Evolutionary conservation across 2,888 invertebrate genomes (phyloP), one percentile per base, ranked within the genome.

Genomic region (Lypha dubia): DNA sequence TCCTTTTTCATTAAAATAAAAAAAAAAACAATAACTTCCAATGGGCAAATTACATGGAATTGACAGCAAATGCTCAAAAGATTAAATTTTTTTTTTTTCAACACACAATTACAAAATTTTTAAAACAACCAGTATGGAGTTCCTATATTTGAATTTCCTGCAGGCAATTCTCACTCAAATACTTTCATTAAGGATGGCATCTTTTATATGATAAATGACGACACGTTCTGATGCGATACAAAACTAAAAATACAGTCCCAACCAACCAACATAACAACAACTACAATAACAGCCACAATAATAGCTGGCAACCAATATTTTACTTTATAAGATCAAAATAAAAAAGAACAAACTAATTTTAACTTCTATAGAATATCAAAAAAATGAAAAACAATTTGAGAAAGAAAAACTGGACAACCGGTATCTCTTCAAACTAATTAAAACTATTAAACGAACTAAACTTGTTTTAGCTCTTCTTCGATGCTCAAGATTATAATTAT

Each of bases 401-500:
- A 17, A 44, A 58, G 44, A 41, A 49, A 60, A 65, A 63, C 58
- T 49, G 38, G 28, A 46, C 71, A 74, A 83, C 82, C 82, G 82
- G 82, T 83, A 60, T 41, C 17, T 60, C 38, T 38, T 38, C 65
- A 79, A 79, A 85, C 60, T 85, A 82, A 82, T 85, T 82, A 79
- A 70, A 75, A 79, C 44, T 71, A 65, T 49, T 46, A 73, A 73
- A 49, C 20, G 3, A 62, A 49, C 41, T 13, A 62, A 83, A 75
- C 84, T 79, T 53, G 85, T 83, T 77, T 77, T 22, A 24, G 74
- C 11, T 24, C n/a, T 51, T 38, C 28, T 8, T 32, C n/a, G 32
- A 35, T 60, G 22, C 51, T 88, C 84, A 87, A 88, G 81, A 86
- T n/a, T n/a, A n/a, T 20, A 84, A 65, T 51, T 65, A 17, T 53